These are phyloP conservation scores for Pentamera pediparva DNA, from an alignment of 53 echinoderm and acorn worm genomes.

Conservation along the genomic window DNA sequence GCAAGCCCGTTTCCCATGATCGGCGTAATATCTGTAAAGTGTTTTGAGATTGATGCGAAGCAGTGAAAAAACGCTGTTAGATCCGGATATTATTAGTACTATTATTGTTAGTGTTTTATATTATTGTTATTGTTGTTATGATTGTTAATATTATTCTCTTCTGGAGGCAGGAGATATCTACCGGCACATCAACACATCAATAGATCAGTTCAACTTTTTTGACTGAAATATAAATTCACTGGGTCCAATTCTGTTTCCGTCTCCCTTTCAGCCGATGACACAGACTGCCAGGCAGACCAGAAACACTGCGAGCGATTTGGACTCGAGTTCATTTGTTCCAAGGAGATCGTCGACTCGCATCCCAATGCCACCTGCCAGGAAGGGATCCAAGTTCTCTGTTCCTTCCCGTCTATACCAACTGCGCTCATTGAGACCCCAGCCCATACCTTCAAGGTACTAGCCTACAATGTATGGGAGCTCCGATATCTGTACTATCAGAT, in stretches of 20 bases:
- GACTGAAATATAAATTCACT: neutral
- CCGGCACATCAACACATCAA: no score
- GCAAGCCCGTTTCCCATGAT: no score
- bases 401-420: slow-evolving; percentile 29
- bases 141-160: no score
- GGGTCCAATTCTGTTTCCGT: neutral
- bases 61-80: no score
- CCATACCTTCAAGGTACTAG: slow-evolving; percentile 41
- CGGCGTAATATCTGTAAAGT: no score
- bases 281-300: slow-evolving; percentile 47
- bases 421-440: slow-evolving; percentile 51
- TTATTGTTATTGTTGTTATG: no score
- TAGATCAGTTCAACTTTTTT: no score
- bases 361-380: slow-evolving; percentile 36
- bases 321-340: slow-evolving; percentile 64
- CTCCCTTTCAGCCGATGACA: slow-evolving; percentile 42
- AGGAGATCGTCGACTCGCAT: slow-evolving; percentile 42
- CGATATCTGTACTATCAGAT: slow-evolving; percentile 64
- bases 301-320: slow-evolving; percentile 63
- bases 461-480: slow-evolving; percentile 82
- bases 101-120: no score
- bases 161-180: no score
- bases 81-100: no score
- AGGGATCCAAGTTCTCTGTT: slow-evolving; percentile 63
- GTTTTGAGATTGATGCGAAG: no score